These are phyloP conservation scores for Xylophagus ater DNA, from an alignment of 2,888 invertebrate genomes.

Conservation along the genomic window DNA sequence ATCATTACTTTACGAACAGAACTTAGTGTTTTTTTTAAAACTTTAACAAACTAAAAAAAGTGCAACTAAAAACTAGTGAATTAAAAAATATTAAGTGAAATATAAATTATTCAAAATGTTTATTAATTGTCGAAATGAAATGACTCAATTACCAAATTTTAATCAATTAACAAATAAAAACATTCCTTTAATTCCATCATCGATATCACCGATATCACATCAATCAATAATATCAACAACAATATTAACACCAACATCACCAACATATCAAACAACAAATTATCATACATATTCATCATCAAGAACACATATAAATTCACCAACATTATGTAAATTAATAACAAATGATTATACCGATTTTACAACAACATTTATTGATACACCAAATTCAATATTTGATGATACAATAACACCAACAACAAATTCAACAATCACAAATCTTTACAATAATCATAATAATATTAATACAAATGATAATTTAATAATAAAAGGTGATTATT, in stretches of 20 bases:
- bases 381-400: conserved; percentile 36
- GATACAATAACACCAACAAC: conserved; percentile 19
- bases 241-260: conserved; percentile 20
- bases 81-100: too few species aligned
- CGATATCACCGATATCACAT: too few species aligned
- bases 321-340: neutral
- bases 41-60: too few species aligned
- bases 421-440: conserved; percentile 10
- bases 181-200: conserved; percentile 15
- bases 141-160: conserved; percentile 9
- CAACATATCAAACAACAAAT: conserved; percentile 6
- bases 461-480: conserved; percentile 9
- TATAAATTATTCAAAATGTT: conserved; percentile 15
- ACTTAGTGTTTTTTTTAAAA: too few species aligned
- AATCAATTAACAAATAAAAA: conserved; percentile 11
- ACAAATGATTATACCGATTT: conserved; percentile 19
- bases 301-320: conserved; percentile 4
- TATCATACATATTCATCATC: conserved; percentile 10
- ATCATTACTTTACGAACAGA: too few species aligned
- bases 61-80: too few species aligned
- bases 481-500: conserved; percentile 27
- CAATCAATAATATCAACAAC: conserved; percentile 12
- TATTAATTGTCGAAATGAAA: conserved; percentile 12
- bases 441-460: neutral
- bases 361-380: conserved; percentile 31